Evolutionary conservation across 2,888 invertebrate species (phyloP).

Genomic region (Thymelicus lineola): DNA sequence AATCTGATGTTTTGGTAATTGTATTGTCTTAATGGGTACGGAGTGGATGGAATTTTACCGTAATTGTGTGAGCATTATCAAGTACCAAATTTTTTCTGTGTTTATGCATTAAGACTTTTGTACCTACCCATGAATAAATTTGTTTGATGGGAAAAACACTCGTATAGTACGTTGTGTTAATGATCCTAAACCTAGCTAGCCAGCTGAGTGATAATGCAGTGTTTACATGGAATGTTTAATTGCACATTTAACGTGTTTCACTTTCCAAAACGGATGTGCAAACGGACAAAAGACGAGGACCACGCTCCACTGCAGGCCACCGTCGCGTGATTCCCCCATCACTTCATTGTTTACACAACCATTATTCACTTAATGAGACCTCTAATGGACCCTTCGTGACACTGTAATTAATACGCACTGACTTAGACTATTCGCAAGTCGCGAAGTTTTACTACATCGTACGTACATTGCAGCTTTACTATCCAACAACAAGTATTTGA

Average conservation of each 20-base stretch:
- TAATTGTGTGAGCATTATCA: no score
- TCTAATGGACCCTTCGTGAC: slow-evolving; percentile 66
- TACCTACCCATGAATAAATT: no score
- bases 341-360: slow-evolving; percentile 70
- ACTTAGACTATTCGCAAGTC: slow-evolving; percentile 11
- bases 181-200: no score
- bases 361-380: slow-evolving; percentile 73
- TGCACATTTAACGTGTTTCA: slow-evolving; percentile 58
- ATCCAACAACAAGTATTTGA: background rate
- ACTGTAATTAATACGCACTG: slow-evolving; percentile 65
- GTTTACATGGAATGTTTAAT: slow-evolving; percentile 51
- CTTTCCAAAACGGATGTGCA: slow-evolving; percentile 58
- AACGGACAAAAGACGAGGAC: slow-evolving; percentile 51
- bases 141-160: no score
- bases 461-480: slow-evolving; percentile 14
- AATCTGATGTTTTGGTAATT: no score
- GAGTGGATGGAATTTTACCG: no score
- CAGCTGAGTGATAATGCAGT: background rate
- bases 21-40: no score
- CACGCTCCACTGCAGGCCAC: slow-evolving; percentile 62
- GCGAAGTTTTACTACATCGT: background rate
- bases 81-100: no score
- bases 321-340: slow-evolving; percentile 75
- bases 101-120: no score
- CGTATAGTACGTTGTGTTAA: no score